Evolutionary conservation across 2,888 invertebrate species (phyloP).

Genomic region (Himalopsyche kuldschensis): DNA sequence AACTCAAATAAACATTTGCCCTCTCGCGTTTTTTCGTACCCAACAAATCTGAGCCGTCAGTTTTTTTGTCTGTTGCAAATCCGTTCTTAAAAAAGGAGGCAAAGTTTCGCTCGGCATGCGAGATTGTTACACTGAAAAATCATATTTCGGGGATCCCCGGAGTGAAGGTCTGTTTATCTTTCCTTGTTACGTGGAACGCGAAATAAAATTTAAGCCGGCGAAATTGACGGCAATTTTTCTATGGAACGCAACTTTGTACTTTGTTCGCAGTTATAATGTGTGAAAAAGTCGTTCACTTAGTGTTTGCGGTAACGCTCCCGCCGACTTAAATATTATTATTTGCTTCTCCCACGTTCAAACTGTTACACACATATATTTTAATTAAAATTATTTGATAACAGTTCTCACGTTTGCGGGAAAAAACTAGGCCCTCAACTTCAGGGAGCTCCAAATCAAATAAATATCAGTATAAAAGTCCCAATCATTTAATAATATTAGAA

Average conservation of each 20-base stretch:
- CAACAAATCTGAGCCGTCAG: conserved; percentile 11
- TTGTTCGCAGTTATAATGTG: not conserved
- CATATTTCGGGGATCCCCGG: conserved; percentile 9
- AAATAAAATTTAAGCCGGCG: conserved; percentile 28
- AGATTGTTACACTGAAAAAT: conserved; percentile 8
- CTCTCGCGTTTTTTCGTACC: not conserved
- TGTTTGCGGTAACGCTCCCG: not conserved
- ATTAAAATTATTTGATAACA: not conserved
- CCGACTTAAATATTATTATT: not conserved
- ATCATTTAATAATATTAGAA: too few species aligned
- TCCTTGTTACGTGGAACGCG: conserved; percentile 17
- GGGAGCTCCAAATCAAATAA: too few species aligned
- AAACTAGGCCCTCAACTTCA: too few species aligned
- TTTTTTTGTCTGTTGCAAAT: conserved; percentile 7
- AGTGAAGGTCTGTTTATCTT: not conserved
- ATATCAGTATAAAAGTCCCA: too few species aligned
- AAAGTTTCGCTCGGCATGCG: not conserved
- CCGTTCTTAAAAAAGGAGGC: not conserved
- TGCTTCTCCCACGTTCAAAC: not conserved
- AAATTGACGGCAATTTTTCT: conserved; percentile 27
- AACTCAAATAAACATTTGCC: conserved; percentile 14
- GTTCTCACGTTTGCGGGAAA: too few species aligned
- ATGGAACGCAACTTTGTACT: conserved; percentile 5
- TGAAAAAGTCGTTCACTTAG: not conserved
- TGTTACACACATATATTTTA: not conserved